phyloP scores from a whole-genome alignment of 1,140 invertebrate species.

The Drosophila nebulosa region DNA sequence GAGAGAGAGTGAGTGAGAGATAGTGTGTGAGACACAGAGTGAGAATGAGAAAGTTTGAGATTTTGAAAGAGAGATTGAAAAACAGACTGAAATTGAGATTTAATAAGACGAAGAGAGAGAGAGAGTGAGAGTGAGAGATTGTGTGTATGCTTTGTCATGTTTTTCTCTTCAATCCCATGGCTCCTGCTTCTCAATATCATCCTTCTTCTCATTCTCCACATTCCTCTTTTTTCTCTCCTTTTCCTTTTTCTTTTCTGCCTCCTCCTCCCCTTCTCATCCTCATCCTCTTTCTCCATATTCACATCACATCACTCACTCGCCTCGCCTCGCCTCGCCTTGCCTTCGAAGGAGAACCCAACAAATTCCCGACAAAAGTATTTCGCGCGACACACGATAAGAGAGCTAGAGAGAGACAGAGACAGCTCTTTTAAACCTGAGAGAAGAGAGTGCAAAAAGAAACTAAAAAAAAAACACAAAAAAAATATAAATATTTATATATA shows the following conservation, averaged over 20 bases:
- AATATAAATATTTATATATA: constrained; percentile 55
- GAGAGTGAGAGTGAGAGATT: constrained; percentile 1
- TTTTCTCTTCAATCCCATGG: background rate
- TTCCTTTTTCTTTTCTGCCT: background rate
- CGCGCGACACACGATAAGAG: constrained; percentile 47
- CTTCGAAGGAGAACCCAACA: constrained; percentile 27
- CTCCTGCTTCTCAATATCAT: background rate
- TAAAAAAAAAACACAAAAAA: constrained; percentile 59
- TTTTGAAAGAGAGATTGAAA: background rate
- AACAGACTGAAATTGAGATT: background rate
- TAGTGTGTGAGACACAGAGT: constrained; percentile 19
- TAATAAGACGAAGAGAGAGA: constrained; percentile 1
- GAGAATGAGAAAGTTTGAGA: background rate
- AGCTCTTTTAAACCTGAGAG: constrained; percentile 70
- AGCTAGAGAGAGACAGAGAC: constrained; percentile 27
- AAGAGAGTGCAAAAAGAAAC: constrained; percentile 76
- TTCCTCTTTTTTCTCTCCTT: background rate
- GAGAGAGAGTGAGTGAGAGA: constrained; percentile 34
- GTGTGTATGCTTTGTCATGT: background rate
- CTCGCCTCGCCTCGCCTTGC: constrained; percentile 56
- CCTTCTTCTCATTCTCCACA: background rate
- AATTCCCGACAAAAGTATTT: constrained; percentile 30
- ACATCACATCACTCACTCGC: constrained; percentile 59
- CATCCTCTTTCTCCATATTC: constrained; percentile 36
- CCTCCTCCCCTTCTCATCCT: constrained; percentile 15